A percentile compares a stretch with the other conserved stretches of the same genome.
Conservation (phyloP, 2,888 invertebrate species). For the Epirrita christyi region DNA sequence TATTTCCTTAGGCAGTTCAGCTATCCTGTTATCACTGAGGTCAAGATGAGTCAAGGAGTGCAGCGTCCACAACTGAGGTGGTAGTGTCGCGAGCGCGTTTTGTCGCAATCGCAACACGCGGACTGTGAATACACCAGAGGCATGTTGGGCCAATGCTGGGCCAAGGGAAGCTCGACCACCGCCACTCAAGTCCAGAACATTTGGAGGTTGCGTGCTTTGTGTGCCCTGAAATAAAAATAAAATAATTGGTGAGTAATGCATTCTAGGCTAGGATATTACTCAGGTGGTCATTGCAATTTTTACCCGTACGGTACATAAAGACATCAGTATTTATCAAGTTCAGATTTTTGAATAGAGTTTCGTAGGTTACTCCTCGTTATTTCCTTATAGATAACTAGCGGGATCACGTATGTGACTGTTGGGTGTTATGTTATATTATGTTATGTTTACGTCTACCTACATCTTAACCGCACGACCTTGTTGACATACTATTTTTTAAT, state of each 20-base stretch:
- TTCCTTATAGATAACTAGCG: no score
- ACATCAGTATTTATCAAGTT: no score
- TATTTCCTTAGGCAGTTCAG: slow-evolving; percentile 87
- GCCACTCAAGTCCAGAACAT: slow-evolving; percentile 72
- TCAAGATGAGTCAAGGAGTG: slow-evolving; percentile 87
- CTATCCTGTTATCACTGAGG: slow-evolving; percentile 88
- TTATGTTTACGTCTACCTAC: no score
- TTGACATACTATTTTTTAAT: no score
- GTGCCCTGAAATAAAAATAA: slow-evolving; percentile 62
- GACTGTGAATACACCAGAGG: slow-evolving; percentile 65
- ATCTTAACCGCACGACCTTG: no score
- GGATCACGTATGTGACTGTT: no score
- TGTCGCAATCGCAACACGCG: slow-evolving; percentile 64
- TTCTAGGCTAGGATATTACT: no score
- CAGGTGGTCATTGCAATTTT: no score
- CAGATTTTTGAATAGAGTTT: no score
- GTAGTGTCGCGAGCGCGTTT: slow-evolving; percentile 86
- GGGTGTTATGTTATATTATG: no score
- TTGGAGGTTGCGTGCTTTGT: slow-evolving; percentile 77
- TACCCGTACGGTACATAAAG: no score
- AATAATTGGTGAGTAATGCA: neutral
- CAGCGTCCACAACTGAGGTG: slow-evolving; percentile 85
- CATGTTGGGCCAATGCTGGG: slow-evolving; percentile 65
- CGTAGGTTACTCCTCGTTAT: no score
- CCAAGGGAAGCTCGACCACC: slow-evolving; percentile 67